phyloP scores from a whole-genome alignment of 2,113 vertebrate species.

The Chrysemys picta region DNA sequence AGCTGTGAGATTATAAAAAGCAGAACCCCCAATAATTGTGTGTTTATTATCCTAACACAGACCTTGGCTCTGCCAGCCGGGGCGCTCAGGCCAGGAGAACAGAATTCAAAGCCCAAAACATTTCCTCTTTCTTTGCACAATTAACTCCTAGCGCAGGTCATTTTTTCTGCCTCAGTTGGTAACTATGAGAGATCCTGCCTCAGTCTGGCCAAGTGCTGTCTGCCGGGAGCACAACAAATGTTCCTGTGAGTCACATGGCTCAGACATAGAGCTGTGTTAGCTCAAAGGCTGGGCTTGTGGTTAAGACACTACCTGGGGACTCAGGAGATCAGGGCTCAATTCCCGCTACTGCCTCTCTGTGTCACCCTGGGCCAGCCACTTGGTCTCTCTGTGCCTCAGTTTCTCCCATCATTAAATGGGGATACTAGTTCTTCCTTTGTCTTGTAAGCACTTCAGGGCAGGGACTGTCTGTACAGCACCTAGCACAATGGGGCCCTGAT shows the following conservation, averaged over 20 bases:
- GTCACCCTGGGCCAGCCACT: background rate
- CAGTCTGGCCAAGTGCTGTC: background rate
- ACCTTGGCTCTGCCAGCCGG: background rate
- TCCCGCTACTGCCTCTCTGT: background rate
- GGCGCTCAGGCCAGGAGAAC: background rate
- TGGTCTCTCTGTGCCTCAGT: background rate
- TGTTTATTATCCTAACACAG: background rate
- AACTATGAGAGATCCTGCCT: background rate
- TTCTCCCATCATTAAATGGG: background rate
- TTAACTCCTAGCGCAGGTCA: background rate
- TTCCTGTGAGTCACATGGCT: background rate
- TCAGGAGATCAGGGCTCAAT: background rate
- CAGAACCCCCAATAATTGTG: background rate
- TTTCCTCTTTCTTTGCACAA: background rate
- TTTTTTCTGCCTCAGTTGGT: background rate
- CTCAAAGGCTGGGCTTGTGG: background rate
- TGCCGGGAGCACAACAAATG: background rate
- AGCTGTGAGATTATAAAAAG: background rate
- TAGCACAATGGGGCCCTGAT: background rate
- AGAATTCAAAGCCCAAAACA: background rate
- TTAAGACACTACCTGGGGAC: background rate
- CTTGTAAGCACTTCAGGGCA: background rate
- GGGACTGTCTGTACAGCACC: too few relatives aligned
- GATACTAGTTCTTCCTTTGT: background rate
- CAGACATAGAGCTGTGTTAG: background rate